Base-by-base conservation (phyloP, 1,140 invertebrate species). In the Charaxes varanes region DNA sequence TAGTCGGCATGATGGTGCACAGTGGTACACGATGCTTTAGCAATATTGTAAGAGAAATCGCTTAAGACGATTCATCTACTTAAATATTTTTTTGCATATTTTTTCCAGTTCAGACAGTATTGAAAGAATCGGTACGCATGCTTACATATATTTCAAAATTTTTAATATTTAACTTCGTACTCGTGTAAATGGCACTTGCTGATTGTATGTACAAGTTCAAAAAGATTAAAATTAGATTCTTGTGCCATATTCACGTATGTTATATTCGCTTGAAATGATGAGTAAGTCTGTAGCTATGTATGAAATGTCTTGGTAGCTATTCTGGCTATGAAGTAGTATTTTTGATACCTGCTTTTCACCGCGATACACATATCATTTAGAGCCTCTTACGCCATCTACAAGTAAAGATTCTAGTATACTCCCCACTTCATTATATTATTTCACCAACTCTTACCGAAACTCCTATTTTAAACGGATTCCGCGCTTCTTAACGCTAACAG, bases 61-160 rank as follows among this genome's bases (percentile, higher is more conserved):
- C 62, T 71, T 64, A 31, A 41, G 24, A 49, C 43, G 46, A 59
- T 53, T 50, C 31, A 58, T 54, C 51, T 34, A 64, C 40, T 68
- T 53, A 64, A 54, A 58, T 53, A 63, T 30, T 2, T 58, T 71
- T 27, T 62, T 61, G 49, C 46, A 59, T 69, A 71, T 73, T 66
- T 79, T 73, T 78, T 78, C 43, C 73, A 81, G 77, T 81, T 60
- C 70, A 64, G 37, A 65, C 65, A 63, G 55, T 73, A 54, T 73
- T 80, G 63, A 73, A 68, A 66, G 43, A 74, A 73, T 70, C 65
- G 77, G 73, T 78, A 79, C 74, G 74, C 74, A 81, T 81, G 74
- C 71, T 62, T 65, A 64, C 55, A 66, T 62, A 54, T 37, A 50
- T 47, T 50, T 31, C 15, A 41, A 27, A 34, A 19, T n/a, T 47